A percentile compares a stretch with the other conserved stretches of the same genome.
These are phyloP conservation scores for Bos taurus DNA, from an alignment of 2,113 vertebrate genomes.

Conservation along the genomic window ARS-UCD2.0 NC_037345.1:2194001-2194500, in stretches of 20 bases:
- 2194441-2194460: too few relatives aligned
- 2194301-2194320: background rate
- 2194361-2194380: too few relatives aligned
- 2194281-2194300: background rate
- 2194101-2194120: background rate
- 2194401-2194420: too few relatives aligned
- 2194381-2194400: too few relatives aligned
- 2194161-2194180: background rate
- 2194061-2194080: background rate
- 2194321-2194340: too few relatives aligned
- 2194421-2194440: too few relatives aligned
- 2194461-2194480: too few relatives aligned
- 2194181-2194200: background rate
- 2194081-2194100: background rate
- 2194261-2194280: background rate
- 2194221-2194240: background rate
- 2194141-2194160: background rate
- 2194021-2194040: background rate
- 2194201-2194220: background rate
- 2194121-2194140: background rate
- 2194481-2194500: too few relatives aligned
- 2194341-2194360: too few relatives aligned
- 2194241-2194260: background rate
- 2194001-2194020: background rate
- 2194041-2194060: background rate